A percentile compares a stretch with the other conserved stretches of the same genome.
These are phyloP conservation scores for Aphelocoma coerulescens DNA, from an alignment of 2,113 vertebrate species.

Conservation along the genomic window DNA sequence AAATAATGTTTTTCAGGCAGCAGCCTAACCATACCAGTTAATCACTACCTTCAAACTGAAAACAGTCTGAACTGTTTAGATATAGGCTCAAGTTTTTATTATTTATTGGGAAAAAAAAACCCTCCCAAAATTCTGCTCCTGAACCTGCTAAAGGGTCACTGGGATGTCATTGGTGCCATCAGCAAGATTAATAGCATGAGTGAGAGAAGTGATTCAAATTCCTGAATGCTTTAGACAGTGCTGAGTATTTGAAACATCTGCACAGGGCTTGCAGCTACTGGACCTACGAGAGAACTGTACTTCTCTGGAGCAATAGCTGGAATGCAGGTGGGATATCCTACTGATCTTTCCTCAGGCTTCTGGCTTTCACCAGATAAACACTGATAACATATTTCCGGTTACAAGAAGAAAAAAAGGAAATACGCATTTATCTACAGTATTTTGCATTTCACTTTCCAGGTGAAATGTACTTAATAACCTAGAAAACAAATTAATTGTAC, in stretches of 20 bases:
- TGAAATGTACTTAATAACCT: neutral
- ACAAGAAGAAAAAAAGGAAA: conserved; percentile 19
- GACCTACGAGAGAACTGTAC: neutral
- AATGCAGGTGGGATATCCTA: conserved; percentile 37
- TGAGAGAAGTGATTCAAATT: neutral
- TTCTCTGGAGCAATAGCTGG: neutral
- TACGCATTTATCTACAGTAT: neutral
- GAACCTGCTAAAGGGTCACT: neutral
- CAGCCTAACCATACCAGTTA: neutral
- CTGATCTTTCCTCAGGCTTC: conserved; percentile 24
- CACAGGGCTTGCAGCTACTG: conserved; percentile 44
- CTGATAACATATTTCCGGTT: conserved; percentile 41
- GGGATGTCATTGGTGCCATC: neutral
- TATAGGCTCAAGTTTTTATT: neutral
- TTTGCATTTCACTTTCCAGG: neutral
- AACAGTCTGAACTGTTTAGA: neutral
- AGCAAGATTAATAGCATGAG: conserved; percentile 1
- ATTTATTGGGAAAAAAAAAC: neutral
- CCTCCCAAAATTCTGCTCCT: neutral
- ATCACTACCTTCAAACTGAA: neutral
- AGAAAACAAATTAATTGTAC: neutral
- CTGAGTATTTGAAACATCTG: conserved; percentile 31
- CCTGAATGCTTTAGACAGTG: neutral
- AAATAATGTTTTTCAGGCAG: neutral
- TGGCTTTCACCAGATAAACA: conserved; percentile 1